Evolutionary conservation across 64 coral and sea anemone genomes (phyloP).

Genomic region (Orbicella faveolata): DNA sequence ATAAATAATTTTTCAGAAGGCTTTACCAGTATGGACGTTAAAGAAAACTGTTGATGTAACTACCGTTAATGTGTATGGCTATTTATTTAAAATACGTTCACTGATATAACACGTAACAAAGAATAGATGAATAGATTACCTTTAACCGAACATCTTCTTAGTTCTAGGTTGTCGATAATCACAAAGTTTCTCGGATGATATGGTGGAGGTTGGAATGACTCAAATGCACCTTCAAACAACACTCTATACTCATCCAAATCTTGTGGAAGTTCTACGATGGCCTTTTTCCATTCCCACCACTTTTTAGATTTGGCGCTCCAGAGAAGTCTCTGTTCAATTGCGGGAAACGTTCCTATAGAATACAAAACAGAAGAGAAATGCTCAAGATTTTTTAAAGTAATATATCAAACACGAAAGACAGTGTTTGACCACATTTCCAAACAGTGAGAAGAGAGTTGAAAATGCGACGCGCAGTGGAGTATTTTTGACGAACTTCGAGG

Average conservation of each 20-base stretch:
- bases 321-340: background rate
- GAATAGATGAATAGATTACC: background rate
- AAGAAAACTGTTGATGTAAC: background rate
- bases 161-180: conserved; percentile 45
- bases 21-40: no score
- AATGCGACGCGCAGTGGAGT: no score
- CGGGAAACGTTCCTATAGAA: background rate
- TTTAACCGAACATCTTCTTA: conserved; percentile 29
- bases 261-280: conserved; percentile 9
- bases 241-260: conserved; percentile 34
- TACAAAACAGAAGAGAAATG: no score
- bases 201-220: background rate
- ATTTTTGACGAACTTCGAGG: no score
- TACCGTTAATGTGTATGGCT: background rate
- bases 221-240: conserved; percentile 28
- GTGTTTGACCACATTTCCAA: no score
- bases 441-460: no score
- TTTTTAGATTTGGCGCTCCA: conserved; percentile 30
- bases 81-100: background rate
- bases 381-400: no score
- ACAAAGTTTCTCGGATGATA: conserved; percentile 9
- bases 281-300: conserved; percentile 41
- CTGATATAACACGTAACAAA: background rate
- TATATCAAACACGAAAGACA: no score
- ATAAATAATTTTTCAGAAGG: no score